Evolutionary conservation across 2,113 vertebrate species (phyloP), one percentile per base, ranked within the genome.

Genomic region (Phaethon lepturus): DNA sequence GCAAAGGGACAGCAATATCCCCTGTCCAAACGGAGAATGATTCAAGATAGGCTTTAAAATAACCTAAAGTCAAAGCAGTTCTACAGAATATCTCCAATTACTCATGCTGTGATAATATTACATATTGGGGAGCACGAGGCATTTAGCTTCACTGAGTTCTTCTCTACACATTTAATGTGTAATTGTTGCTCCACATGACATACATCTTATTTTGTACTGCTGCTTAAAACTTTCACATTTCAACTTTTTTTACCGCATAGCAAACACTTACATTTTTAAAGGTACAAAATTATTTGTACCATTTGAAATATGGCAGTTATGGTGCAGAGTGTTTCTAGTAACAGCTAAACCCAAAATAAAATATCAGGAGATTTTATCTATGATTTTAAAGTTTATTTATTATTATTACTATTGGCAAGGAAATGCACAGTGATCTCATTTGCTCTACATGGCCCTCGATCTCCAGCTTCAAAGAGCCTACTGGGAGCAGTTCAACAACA

Each of bases 101-200:
- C 79, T 90, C 94, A 87, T 19, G 62, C 89, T 86, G 97, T 95
- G 98, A 96, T 97, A 98, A 78, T 96, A 93, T 49, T 80, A 88
- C n/a, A 56, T 84, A 47, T 20, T 64, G 80, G 63, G 67, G 4
- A 55, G 76, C 3, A 17, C 35, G 66, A 97, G 90, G 88, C 93
- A 93, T 94, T 94, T 88, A 90, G 82, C 87, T 96, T 96, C 72
- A 47, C 78, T 35, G 53, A 87, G 66, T 55, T 93, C 75, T 95
- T 92, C 96, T 93, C 87, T 5, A 16, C 13, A 64, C 93, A 94
- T 90, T 88, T 79, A n/a, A 13, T 59, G 88, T 83, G 62, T 93
- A 97, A 98, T 95, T 96, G 87, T 88, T 95, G 89, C 96, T 95
- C 81, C 59, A 88, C 80, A 58, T 10, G 94, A 85, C 87, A 90